These are phyloP conservation scores for Dreissena rostriformis DNA, from an alignment of 1,140 invertebrate species.

Conservation along the genomic window DNA sequence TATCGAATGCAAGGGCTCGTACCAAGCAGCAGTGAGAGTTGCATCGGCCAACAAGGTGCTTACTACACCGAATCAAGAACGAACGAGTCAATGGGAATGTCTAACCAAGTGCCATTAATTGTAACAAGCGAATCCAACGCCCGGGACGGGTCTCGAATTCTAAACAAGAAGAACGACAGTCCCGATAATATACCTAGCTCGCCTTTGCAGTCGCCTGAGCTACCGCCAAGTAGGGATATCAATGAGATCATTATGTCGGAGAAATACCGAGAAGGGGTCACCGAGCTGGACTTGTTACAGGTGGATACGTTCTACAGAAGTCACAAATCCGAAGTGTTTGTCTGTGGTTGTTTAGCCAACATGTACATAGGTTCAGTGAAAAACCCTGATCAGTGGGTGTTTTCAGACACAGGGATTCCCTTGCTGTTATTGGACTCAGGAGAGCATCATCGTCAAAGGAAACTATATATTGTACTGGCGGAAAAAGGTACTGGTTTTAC, in stretches of 20 bases:
- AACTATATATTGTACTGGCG: slow-evolving; percentile 89
- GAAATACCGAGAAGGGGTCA: slow-evolving; percentile 79
- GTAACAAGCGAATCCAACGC: slow-evolving; percentile 26
- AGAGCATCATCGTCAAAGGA: slow-evolving; percentile 86
- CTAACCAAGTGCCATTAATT: neutral
- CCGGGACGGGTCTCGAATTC: slow-evolving; percentile 64
- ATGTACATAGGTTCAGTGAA: slow-evolving; percentile 84
- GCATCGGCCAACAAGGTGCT: too few species aligned
- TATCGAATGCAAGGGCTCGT: too few species aligned
- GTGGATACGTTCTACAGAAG: slow-evolving; percentile 91
- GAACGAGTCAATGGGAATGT: too few species aligned
- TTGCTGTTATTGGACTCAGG: slow-evolving; percentile 90
- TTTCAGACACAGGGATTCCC: slow-evolving; percentile 91
- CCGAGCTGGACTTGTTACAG: slow-evolving; percentile 88
- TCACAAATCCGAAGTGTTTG: slow-evolving; percentile 90
- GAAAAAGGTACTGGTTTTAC: slow-evolving; percentile 93
- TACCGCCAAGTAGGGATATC: slow-evolving; percentile 43
- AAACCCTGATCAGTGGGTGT: slow-evolving; percentile 85
- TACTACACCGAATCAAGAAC: too few species aligned
- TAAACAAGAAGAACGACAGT: slow-evolving; percentile 72
- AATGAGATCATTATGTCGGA: slow-evolving; percentile 35
- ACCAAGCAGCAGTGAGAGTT: too few species aligned
- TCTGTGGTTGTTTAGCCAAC: slow-evolving; percentile 90
- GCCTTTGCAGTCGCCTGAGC: slow-evolving; percentile 63
- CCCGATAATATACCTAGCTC: slow-evolving; percentile 59